Conservation (phyloP, 1,140 invertebrate genomes). For the Eriocheir sinensis region DNA sequence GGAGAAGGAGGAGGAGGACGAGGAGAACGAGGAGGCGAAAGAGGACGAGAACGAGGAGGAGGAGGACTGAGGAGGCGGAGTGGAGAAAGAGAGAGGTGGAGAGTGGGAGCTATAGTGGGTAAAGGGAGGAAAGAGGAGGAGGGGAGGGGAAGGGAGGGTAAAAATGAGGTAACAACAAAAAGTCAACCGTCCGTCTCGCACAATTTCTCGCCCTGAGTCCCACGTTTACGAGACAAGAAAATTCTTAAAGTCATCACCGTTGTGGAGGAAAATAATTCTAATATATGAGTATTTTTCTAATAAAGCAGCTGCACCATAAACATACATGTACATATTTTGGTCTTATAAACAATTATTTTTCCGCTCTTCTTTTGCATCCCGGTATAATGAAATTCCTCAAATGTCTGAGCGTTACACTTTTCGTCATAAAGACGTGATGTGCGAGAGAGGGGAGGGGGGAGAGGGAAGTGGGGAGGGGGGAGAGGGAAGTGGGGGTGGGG, state of each 20-base stretch:
- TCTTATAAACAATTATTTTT: constrained; percentile 41
- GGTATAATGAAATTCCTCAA: constrained; percentile 25
- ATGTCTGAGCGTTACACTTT: constrained; percentile 24
- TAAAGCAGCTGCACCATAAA: not conserved
- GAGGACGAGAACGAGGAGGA: not conserved
- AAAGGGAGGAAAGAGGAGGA: not conserved
- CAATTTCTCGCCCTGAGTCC: not conserved
- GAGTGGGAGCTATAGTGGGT: not conserved
- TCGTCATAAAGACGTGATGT: not conserved
- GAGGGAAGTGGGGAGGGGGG: not conserved
- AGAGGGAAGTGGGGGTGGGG: not conserved
- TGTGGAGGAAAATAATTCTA: not conserved
- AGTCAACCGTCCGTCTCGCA: too few relatives aligned
- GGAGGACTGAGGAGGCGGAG: not conserved
- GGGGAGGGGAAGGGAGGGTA: not conserved
- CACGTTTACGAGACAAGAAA: not conserved
- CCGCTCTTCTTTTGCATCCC: not conserved
- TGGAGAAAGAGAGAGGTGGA: not conserved
- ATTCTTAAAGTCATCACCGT: not conserved
- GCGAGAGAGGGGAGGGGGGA: not conserved
- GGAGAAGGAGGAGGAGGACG: too few relatives aligned
- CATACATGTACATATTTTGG: constrained; percentile 12
- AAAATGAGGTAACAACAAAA: not conserved
- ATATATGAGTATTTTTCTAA: not conserved
- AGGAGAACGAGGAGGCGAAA: too few relatives aligned